Conservation (phyloP, 2,888 invertebrate genomes). For the Troides aeacus region DNA sequence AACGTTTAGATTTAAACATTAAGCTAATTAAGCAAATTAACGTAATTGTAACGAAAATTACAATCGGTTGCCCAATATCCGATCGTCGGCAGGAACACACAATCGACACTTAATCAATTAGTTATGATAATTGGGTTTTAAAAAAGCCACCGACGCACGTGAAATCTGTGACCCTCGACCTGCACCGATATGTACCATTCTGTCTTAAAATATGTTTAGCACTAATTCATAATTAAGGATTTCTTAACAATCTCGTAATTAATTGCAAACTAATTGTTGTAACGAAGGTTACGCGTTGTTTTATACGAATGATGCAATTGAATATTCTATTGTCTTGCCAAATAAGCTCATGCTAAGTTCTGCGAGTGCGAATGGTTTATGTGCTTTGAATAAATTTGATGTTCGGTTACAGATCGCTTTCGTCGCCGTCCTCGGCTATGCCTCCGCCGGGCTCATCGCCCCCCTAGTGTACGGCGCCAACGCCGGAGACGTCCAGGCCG, state of each 20-base stretch:
- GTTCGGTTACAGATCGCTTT: constrained; percentile 61
- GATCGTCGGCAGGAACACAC: constrained; percentile 11
- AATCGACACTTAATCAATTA: constrained; percentile 2
- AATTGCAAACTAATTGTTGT: background rate
- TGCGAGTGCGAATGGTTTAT: constrained; percentile 13
- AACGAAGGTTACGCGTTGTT: constrained; percentile 22
- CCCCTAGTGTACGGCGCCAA: constrained; percentile 61
- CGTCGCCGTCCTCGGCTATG: constrained; percentile 75
- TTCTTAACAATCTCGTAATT: background rate
- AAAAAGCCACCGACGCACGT: background rate
- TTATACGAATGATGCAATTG: constrained; percentile 23
- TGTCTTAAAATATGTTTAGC: too few species aligned
- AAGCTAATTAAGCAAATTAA: constrained; percentile 15
- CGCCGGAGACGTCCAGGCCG: constrained; percentile 70
- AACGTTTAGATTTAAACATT: background rate
- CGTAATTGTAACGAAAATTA: constrained; percentile 12
- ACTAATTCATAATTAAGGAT: background rate
- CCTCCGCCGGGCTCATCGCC: constrained; percentile 65
- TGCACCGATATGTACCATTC: too few species aligned
- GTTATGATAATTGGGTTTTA: constrained; percentile 22
- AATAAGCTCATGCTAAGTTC: constrained; percentile 22
- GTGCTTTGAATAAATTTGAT: constrained; percentile 1
- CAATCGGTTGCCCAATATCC: constrained; percentile 18
- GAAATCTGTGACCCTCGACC: background rate
- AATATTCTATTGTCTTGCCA: constrained; percentile 29